phyloP scores from a whole-genome alignment of 2,797 vertebrate species.

The Phyllotis vaccarum region DNA sequence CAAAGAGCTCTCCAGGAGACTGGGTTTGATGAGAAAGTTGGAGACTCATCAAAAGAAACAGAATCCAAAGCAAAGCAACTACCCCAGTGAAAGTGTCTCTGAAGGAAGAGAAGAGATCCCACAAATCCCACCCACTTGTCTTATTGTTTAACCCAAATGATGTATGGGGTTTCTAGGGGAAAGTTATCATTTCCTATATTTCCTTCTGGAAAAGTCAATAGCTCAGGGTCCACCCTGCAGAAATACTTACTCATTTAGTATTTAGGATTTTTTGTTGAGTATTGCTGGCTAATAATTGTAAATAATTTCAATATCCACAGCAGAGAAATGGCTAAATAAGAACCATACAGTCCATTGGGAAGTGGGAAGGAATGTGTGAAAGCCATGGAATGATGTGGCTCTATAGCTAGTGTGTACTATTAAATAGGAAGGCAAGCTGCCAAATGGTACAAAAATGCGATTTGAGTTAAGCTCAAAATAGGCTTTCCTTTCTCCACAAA shows the following conservation, averaged over 20 bases:
- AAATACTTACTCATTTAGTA: conserved; percentile 50
- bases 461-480: not conserved
- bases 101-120: conserved; percentile 10
- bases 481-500: not conserved
- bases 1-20: not conserved
- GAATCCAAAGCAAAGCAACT: not conserved
- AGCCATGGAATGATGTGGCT: not conserved
- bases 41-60: conserved; percentile 31
- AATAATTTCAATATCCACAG: not conserved
- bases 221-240: conserved; percentile 26
- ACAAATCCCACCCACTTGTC: not conserved
- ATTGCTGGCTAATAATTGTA: conserved; percentile 22
- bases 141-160: conserved; percentile 8
- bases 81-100: not conserved
- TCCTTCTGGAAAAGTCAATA: conserved; percentile 14
- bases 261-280: conserved; percentile 37
- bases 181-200: not conserved
- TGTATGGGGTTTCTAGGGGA: not conserved
- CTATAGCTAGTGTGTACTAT: not conserved
- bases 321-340: conserved; percentile 35
- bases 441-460: not conserved
- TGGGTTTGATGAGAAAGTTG: not conserved
- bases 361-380: not conserved
- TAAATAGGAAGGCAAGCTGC: conserved; percentile 39
- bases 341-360: not conserved